phyloP scores from a whole-genome alignment of 1,140 invertebrate species.

The Drosophila guanche region DNA sequence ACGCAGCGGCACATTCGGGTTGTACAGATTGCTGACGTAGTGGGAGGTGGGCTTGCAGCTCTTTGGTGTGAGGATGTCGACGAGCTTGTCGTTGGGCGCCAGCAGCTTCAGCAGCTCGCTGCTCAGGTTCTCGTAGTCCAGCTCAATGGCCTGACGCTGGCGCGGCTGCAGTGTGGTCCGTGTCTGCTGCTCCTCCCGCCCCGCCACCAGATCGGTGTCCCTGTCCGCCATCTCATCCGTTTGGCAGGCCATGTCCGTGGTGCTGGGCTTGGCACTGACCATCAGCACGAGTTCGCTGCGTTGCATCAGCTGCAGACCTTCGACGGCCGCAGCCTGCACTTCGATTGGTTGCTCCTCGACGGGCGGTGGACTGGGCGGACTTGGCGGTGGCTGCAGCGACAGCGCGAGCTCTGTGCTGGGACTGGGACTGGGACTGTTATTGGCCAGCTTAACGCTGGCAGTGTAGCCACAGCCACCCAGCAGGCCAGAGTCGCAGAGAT shows the following conservation, averaged over 20 bases:
- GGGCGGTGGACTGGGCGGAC: constrained; percentile 28
- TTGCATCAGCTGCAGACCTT: constrained; percentile 85
- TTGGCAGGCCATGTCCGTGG: constrained; percentile 87
- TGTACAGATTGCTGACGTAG: constrained; percentile 91
- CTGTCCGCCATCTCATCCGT: constrained; percentile 84
- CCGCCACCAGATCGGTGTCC: constrained; percentile 54
- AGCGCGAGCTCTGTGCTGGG: constrained; percentile 14
- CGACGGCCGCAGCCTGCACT: constrained; percentile 25
- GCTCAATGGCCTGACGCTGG: constrained; percentile 89
- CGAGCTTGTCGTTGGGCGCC: constrained; percentile 87
- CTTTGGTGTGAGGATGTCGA: constrained; percentile 89
- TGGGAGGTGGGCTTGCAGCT: constrained; percentile 90
- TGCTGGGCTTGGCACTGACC: constrained; percentile 85
- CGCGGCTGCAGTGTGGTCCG: constrained; percentile 80
- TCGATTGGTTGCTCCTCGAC: constrained; percentile 6
- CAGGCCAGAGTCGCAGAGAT: constrained; percentile 57
- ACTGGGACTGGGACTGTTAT: constrained; percentile 39
- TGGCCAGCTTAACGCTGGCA: constrained; percentile 37
- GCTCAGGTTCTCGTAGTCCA: constrained; percentile 91
- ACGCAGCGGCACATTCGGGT: constrained; percentile 87
- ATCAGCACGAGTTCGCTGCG: constrained; percentile 86
- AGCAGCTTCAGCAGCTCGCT: constrained; percentile 89
- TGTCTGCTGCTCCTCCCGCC: constrained; percentile 62
- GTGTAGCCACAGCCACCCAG: constrained; percentile 48
- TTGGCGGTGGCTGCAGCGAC: constrained; percentile 22